Base-by-base conservation (phyloP, 2,113 vertebrate genomes). In the Cervus canadensis region DNA sequence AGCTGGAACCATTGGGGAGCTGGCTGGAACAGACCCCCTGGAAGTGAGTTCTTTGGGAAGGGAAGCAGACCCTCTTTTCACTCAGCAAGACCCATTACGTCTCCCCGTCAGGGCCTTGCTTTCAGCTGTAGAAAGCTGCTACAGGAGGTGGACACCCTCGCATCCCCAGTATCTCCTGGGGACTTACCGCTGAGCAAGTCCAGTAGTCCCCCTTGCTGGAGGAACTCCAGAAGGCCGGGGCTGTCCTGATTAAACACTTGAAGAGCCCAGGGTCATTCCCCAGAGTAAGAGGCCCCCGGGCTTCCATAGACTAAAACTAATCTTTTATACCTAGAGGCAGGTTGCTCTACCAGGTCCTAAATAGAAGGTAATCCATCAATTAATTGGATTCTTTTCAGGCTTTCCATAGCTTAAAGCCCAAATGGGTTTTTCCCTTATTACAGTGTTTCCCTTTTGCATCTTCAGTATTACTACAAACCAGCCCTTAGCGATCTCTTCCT, bases 21-120 rank as follows among this genome's bases (percentile, higher is more conserved):
- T 45, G 45, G 0, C 0, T 48, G 76, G 19, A 2, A 60, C 45
- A 71, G 90, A 95, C 89, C 56, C 56, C 85, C 60, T 74, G 33
- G 71, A 94, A 97, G 64, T 74, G 56, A 60, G 81, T 87, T 97
- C 90, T 92, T 59, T 60, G 86, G 59, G 90, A 97, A 95, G 0
- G 40, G 96, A 91, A 81, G 96, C 48, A 86, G 62, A 91, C 97
- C 74, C 13, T 26, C 2, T 7, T 13, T 97, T 98, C 52, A 94
- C 36, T 98, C 76, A 94, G 97, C 81, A 85, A 89, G 79, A 92
- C 91, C 91, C 17, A 2, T 40, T 23, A 9, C 33, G 23, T 40
- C 86, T 25, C 59, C 57, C 15, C 8, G 2, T 59, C 64, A 89
- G 93, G 45, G 17, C 11, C 11, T 96, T 94, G 7, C 33, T 92